Conservation (phyloP, 2,113 vertebrate species). For the Lophura nycthemera region DNA sequence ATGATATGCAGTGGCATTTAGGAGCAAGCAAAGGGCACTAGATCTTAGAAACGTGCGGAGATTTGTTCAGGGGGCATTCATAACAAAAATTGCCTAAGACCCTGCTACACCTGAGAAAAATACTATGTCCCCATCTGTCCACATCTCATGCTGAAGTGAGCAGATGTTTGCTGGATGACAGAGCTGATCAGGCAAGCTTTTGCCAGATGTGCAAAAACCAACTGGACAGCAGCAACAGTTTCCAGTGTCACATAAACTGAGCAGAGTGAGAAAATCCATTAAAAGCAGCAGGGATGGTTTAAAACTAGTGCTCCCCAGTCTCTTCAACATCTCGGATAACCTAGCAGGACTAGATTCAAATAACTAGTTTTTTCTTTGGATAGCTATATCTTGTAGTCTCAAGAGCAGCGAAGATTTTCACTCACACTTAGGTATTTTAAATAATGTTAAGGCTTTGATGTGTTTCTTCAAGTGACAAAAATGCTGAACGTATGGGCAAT, state of each 20-base stretch:
- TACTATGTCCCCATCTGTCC: not conserved
- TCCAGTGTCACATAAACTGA: not conserved
- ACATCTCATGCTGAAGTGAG: not conserved
- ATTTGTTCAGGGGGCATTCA: not conserved
- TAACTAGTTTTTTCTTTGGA: not conserved
- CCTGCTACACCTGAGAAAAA: not conserved
- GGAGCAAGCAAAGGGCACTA: not conserved
- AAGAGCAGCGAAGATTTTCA: not conserved
- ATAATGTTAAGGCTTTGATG: not conserved
- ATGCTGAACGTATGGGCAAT: not conserved
- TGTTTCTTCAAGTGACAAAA: not conserved
- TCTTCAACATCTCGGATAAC: not conserved
- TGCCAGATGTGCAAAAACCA: not conserved
- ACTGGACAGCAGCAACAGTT: not conserved
- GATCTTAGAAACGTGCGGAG: accelerated
- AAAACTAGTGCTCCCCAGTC: not conserved
- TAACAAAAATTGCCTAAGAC: not conserved
- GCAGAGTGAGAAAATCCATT: not conserved
- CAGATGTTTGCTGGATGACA: not conserved
- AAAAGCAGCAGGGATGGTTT: not conserved
- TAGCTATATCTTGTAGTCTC: not conserved
- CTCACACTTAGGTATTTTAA: not conserved
- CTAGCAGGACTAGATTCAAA: not conserved
- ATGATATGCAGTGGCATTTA: not conserved
- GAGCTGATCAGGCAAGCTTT: not conserved